Evolutionary conservation across 2,113 vertebrate species (phyloP), one percentile per base, ranked within the genome.

Genomic region (Neomonachus schauinslandi): DNA sequence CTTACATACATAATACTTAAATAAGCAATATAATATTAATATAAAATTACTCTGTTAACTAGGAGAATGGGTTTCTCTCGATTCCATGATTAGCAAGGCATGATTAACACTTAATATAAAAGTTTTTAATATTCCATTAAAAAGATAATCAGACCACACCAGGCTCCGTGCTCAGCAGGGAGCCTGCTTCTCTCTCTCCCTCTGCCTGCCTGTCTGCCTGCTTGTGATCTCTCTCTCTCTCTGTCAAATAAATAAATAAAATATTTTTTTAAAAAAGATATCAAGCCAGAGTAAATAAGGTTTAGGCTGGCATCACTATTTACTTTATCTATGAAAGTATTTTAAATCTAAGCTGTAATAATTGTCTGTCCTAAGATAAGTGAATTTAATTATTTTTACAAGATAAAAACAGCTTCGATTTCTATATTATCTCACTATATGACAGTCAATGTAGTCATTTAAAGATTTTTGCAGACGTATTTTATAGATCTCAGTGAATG

Each of bases 271-370:
- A 46, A 53, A 31, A 81, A 98, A 95, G 79, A 59, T 69, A 93
- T 65, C 91, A 98, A 79, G 94, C 97, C 98, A 98, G 87, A 97
- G 96, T 98, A 98, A 96, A 97, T 97, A 98, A 97, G 91, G 96
- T 98, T 98, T 85, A 89, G 77, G 94, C 98, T 99, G 98, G 99
- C 99, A 98, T 94, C 94, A 96, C 84, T 97, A 98, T 98, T 99
- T 99, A 99, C 97, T 97, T 98, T 99, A 99, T 98, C 33, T 76
- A 16, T 82, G 26, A 51, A 59, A 59, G 18, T 69, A 53, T 21
- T 77, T 69, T 88, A 28, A 63, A 82, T 65, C 72, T 87, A 53
- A 79, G 4, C 11, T 55, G 0, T 49, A 83, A 55, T 49, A 65
- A 55, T 19, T 80, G 4, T 82, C 42, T 76, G 7, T 19, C 19